Percentiles rank a stretch among this genome's conserved stretches.
Conservation (phyloP, 2,797 vertebrate genomes). For the Falco columbarius region DNA sequence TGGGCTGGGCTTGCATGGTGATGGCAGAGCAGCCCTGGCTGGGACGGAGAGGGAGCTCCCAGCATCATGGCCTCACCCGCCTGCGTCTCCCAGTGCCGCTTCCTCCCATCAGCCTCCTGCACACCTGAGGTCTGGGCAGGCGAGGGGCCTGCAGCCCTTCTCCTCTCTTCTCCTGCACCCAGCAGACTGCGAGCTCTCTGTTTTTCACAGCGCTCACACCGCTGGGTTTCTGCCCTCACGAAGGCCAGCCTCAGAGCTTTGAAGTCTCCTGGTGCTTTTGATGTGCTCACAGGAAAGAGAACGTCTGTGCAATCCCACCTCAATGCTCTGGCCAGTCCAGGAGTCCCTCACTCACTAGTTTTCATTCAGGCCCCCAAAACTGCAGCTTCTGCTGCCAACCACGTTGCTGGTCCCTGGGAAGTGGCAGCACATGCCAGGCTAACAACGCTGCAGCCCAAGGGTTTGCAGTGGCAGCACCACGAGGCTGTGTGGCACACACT, state of each 20-base stretch:
- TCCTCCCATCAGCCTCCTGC: background rate
- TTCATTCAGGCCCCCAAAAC: background rate
- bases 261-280: background rate
- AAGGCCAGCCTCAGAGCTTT: background rate
- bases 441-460: background rate
- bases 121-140: accelerated
- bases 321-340: background rate
- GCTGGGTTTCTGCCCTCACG: background rate
- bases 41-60: accelerated
- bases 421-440: background rate
- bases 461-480: background rate
- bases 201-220: background rate
- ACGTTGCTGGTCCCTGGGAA: background rate
- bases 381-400: background rate
- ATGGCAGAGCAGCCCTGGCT: background rate
- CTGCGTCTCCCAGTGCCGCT: accelerated
- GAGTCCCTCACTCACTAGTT: background rate
- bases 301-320: background rate
- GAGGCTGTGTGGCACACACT: background rate
- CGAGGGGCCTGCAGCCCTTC: background rate
- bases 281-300: background rate
- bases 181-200: background rate
- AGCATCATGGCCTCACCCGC: background rate
- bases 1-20: accelerated
- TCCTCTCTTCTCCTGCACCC: background rate